Percentiles rank a stretch among this genome's conserved stretches.
Conservation (phyloP, 2,888 invertebrate species). For the Dexiosoma caninum region DNA sequence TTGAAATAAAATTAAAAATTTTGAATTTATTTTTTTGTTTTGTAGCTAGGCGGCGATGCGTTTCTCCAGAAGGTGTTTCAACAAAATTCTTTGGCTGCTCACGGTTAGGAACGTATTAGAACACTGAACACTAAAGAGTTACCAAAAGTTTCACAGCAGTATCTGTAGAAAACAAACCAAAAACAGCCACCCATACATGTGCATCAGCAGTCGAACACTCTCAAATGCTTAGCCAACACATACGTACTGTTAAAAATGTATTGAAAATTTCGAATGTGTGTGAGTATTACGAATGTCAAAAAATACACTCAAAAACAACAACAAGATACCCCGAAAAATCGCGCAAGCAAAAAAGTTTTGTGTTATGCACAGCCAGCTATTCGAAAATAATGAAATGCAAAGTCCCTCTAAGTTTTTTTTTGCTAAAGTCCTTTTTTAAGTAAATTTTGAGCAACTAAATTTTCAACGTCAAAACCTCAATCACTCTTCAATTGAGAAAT, state of each 20-base stretch:
- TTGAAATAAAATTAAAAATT: background rate
- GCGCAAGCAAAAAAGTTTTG: background rate
- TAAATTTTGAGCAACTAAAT: background rate
- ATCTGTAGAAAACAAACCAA: conserved; percentile 19
- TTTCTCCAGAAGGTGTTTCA: conserved; percentile 67
- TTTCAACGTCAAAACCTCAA: background rate
- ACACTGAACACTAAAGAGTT: conserved; percentile 70
- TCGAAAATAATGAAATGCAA: background rate
- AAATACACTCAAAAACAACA: conserved; percentile 25
- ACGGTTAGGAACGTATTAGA: conserved; percentile 76
- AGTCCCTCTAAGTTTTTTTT: background rate
- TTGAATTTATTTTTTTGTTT: conserved; percentile 32
- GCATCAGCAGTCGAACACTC: conserved; percentile 24
- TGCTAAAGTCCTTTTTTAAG: background rate
- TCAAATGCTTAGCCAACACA: conserved; percentile 9
- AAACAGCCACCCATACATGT: conserved; percentile 15
- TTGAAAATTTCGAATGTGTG: too few relatives aligned
- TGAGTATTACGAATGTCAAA: too few relatives aligned
- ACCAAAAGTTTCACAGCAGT: conserved; percentile 60
- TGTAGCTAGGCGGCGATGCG: conserved; percentile 66
- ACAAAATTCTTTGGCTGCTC: conserved; percentile 71
- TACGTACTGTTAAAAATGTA: conserved; percentile 20
- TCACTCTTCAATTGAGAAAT: background rate
- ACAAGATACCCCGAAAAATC: conserved; percentile 15
- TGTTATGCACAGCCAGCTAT: background rate